These are phyloP conservation scores for Anthrax anthrax DNA, from an alignment of 2,888 invertebrate genomes.

Conservation along the genomic window DNA sequence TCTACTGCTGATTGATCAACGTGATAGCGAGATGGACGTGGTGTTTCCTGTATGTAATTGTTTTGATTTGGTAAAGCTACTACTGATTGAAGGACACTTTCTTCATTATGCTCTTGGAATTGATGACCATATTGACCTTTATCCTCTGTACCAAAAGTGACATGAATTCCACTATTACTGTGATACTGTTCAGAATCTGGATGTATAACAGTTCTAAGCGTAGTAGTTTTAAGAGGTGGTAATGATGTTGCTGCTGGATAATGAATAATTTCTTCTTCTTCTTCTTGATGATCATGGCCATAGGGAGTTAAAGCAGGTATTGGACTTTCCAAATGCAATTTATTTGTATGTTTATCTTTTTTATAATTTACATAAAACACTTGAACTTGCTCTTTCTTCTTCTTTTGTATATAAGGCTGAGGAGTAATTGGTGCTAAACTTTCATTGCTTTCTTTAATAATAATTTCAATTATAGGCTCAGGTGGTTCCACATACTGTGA, in stretches of 20 bases:
- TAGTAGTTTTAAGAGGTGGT: slow-evolving; percentile 52
- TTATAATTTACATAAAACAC: slow-evolving; percentile 86
- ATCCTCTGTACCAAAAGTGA: slow-evolving; percentile 61
- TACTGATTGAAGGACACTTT: slow-evolving; percentile 50
- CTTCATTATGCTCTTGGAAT: slow-evolving; percentile 41
- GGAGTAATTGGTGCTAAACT: slow-evolving; percentile 50
- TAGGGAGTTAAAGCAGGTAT: slow-evolving; percentile 63
- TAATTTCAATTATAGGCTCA: slow-evolving; percentile 83
- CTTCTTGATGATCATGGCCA: slow-evolving; percentile 47
- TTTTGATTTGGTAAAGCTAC: slow-evolving; percentile 36
- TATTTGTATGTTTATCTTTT: slow-evolving; percentile 55
- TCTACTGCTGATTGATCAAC: neutral
- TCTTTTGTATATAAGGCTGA: slow-evolving; percentile 34
- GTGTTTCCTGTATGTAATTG: slow-evolving; percentile 1
- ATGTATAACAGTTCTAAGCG: slow-evolving; percentile 67
- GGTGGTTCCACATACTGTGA: slow-evolving; percentile 57
- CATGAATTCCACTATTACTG: slow-evolving; percentile 63
- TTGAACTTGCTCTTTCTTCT: slow-evolving; percentile 71
- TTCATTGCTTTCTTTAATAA: slow-evolving; percentile 80
- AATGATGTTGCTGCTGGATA: slow-evolving; percentile 42
- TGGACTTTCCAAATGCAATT: slow-evolving; percentile 65
- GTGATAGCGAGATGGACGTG: neutral
- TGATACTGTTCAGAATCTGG: slow-evolving; percentile 77
- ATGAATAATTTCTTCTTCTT: slow-evolving; percentile 34
- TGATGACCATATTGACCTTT: slow-evolving; percentile 33